Conservation (phyloP, 2,888 invertebrate species). For the Hirtodrosophila trivittata region DNA sequence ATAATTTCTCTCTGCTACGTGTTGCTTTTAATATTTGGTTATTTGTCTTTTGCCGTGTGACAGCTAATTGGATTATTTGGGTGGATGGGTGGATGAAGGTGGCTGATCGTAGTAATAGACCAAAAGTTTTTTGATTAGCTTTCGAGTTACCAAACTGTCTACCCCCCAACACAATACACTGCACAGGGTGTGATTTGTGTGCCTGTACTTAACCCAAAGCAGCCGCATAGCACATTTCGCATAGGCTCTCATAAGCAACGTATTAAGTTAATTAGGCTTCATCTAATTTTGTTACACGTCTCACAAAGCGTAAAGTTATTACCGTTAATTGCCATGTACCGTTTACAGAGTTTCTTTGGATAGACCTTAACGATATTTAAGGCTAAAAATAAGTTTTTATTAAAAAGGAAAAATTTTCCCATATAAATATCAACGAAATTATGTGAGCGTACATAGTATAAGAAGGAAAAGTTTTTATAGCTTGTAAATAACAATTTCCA, state of each 20-base stretch:
- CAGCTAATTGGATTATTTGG: slow-evolving; percentile 53
- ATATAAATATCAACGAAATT: slow-evolving; percentile 10
- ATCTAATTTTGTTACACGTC: slow-evolving; percentile 52
- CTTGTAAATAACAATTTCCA: no score
- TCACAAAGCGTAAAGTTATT: slow-evolving; percentile 37
- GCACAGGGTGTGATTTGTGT: slow-evolving; percentile 2
- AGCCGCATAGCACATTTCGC: slow-evolving; percentile 21
- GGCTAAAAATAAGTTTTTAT: not conserved
- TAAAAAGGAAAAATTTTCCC: not conserved
- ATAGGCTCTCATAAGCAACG: slow-evolving; percentile 43
- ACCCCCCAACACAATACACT: not conserved
- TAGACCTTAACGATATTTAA: slow-evolving; percentile 2
- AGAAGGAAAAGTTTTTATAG: no score
- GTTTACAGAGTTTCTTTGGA: slow-evolving; percentile 1
- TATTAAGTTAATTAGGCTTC: slow-evolving; percentile 61
- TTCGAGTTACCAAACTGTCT: slow-evolving; percentile 20
- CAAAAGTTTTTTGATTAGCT: slow-evolving; percentile 36
- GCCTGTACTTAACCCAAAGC: slow-evolving; percentile 31
- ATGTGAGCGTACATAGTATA: no score
- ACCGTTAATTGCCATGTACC: slow-evolving; percentile 19
- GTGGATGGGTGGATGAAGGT: not conserved
- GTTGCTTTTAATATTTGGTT: slow-evolving; percentile 45
- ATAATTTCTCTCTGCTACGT: slow-evolving; percentile 28
- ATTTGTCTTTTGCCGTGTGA: slow-evolving; percentile 38
- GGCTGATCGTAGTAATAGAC: slow-evolving; percentile 14